Conservation (phyloP, 2,797 vertebrate species). For the Thaleichthys pacificus region DNA sequence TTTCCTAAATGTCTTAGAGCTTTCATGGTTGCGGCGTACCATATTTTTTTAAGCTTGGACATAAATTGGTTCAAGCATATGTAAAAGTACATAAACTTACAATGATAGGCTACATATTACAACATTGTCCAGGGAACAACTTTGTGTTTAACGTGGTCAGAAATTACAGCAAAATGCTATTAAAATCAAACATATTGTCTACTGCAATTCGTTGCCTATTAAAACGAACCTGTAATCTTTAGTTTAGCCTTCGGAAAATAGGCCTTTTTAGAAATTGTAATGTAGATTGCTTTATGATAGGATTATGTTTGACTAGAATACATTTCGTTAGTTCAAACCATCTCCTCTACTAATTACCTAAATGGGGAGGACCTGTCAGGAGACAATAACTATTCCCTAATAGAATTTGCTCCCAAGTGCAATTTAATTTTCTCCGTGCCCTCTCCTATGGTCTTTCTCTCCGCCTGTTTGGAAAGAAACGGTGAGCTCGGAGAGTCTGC, state of each 20-base stretch:
- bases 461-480: slow-evolving; percentile 57
- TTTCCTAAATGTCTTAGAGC: too few relatives aligned
- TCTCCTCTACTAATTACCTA: slow-evolving; percentile 87
- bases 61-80: too few relatives aligned
- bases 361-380: slow-evolving; percentile 88
- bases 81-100: too few relatives aligned
- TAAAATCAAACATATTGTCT: not conserved
- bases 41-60: too few relatives aligned
- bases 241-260: not conserved
- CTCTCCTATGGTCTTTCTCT: slow-evolving; percentile 67
- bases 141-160: too few relatives aligned
- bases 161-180: too few relatives aligned
- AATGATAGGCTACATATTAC: too few relatives aligned
- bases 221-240: not conserved
- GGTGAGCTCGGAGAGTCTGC: slow-evolving; percentile 43
- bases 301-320: slow-evolving; percentile 68
- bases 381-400: slow-evolving; percentile 92
- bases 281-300: slow-evolving; percentile 51
- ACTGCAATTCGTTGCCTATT: not conserved
- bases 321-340: slow-evolving; percentile 71
- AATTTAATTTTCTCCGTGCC: slow-evolving; percentile 93
- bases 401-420: slow-evolving; percentile 97
- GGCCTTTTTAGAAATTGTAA: not conserved
- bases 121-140: too few relatives aligned
- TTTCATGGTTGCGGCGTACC: too few relatives aligned